Evolutionary conservation across 2,113 vertebrate genomes (phyloP).

Genomic region (Lontra canadensis): DNA sequence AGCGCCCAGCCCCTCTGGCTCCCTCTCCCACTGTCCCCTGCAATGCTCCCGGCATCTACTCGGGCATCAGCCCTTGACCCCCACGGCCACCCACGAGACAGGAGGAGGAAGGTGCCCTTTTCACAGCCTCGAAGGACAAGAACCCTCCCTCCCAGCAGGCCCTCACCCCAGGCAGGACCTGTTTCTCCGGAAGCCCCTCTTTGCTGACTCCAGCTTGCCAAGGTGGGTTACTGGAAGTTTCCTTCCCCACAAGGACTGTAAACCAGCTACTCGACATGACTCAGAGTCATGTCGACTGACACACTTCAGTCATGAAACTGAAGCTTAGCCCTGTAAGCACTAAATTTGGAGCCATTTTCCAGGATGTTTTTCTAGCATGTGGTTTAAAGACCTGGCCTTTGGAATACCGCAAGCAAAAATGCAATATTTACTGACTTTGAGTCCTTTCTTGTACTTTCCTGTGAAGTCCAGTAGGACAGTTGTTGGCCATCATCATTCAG

Average conservation of each 20-base stretch:
- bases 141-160: neutral
- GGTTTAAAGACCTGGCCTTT: no score
- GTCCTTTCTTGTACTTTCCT: no score
- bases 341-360: no score
- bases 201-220: neutral
- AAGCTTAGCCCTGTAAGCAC: neutral
- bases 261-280: no score
- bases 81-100: neutral
- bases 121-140: neutral
- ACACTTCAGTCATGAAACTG: no score
- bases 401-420: no score
- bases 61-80: neutral
- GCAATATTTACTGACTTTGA: rapidly evolving
- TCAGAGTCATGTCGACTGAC: no score
- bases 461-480: rapidly evolving
- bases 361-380: neutral
- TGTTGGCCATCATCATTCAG: neutral
- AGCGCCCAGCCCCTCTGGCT: neutral
- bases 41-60: neutral
- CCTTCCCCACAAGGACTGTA: neutral
- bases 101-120: rapidly evolving
- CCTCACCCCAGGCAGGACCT: neutral
- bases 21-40: neutral
- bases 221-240: rapidly evolving
- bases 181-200: neutral